Percentiles rank a stretch among this genome's conserved stretches.
These are phyloP conservation scores for Adelosebastes latens DNA, from an alignment of 2,797 vertebrate species.

Conservation along the genomic window DNA sequence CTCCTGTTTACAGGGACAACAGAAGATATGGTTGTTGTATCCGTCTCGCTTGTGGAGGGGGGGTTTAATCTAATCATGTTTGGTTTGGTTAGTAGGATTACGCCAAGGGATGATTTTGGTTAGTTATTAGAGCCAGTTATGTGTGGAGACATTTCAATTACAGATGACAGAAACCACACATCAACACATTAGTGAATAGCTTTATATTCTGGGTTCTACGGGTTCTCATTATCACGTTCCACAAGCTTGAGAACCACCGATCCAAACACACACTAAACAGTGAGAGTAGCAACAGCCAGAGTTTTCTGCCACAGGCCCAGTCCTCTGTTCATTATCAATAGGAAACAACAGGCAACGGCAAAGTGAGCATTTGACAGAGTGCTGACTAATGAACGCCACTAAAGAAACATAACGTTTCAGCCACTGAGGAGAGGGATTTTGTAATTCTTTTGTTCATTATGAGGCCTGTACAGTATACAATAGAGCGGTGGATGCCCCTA, in stretches of 20 bases:
- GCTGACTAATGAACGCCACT: slow-evolving; percentile 45
- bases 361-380: background rate
- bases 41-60: background rate
- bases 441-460: background rate
- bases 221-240: background rate
- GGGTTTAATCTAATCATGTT: background rate
- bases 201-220: background rate
- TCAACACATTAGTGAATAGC: background rate
- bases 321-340: slow-evolving; percentile 23
- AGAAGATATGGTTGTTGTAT: background rate
- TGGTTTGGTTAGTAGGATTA: background rate
- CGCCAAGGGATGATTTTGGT: background rate
- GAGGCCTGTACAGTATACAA: background rate
- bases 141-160: background rate
- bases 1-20: slow-evolving; percentile 79
- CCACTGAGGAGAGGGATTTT: slow-evolving; percentile 9
- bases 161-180: background rate
- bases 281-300: slow-evolving; percentile 14
- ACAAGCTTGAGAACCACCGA: background rate
- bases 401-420: slow-evolving; percentile 41
- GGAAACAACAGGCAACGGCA: slow-evolving; percentile 42
- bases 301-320: slow-evolving; percentile 2
- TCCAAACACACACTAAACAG: slow-evolving; percentile 9
- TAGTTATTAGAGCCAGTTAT: background rate
- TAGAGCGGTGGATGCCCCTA: background rate